Base-by-base conservation (phyloP, 2,113 vertebrate genomes). In the Tamias sibiricus region DNA sequence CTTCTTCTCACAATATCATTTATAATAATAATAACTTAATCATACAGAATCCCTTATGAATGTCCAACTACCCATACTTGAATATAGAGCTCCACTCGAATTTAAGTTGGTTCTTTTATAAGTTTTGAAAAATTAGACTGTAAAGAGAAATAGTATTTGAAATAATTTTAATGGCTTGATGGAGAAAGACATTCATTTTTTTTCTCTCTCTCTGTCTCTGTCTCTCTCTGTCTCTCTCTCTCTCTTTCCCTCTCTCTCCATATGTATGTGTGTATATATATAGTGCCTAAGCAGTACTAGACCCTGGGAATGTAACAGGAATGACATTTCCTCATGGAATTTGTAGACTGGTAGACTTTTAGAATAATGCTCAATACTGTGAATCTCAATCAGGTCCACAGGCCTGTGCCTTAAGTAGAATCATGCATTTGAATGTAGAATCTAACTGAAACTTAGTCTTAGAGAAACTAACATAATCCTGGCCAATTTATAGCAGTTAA, bases 31-130 rank as follows among this genome's bases (percentile, higher is more conserved):
- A 64, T 64, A 49, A 82, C 32, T 62, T 76, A 74, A 92, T 96
- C 59, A 90, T 19, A 71, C 66, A 92, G 26, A 92, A 87, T 68
- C 49, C 10, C 37, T n/a, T 92, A 16, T 87, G 44, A 92, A 42
- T 89, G 30, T 69, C n/a, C 57, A 62, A 30, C 2, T 94, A 40
- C 32, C 84, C 69, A 69, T 62, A 83, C 22, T 62, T 95, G 59
- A 90, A 69, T 81, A 4, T 52, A 90, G 62, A 95, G 66, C 0
- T 22, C 77, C 66, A 68, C 32, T 92, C 30, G 9, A 44, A 62
- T 77, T 96, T 91, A 88, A 75, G 69, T 82, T 62, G 76, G 37
- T 57, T 95, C 10, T 92, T 96, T 87, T 54, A 85, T 95, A 90
- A 69, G n/a, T 87, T 94, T 7, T 94, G 0, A 91, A 80, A 75